Evolutionary conservation across 2,888 invertebrate species (phyloP), one percentile per base, ranked within the genome.

Genomic region (Capitulum mitella): DNA sequence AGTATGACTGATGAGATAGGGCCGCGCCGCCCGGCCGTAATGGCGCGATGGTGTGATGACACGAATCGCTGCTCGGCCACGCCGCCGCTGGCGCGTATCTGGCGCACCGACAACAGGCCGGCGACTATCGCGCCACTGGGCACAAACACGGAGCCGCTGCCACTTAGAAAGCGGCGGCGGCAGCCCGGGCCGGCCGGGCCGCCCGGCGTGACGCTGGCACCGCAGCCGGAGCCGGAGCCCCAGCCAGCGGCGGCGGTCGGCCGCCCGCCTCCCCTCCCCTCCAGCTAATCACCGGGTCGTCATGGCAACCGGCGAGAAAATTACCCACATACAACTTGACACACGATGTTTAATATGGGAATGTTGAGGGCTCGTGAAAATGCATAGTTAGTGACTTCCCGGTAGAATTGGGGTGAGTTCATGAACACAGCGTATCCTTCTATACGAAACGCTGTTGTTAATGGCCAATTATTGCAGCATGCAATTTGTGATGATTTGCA

Each of bases 1-100:
- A 32, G 64, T 64, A 64, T 64, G 64, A 64, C 64, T 64, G 64
- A 64, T 64, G 64, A 61, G 61, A 61, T 61, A 26, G 61, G 14
- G 61, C 14, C 54, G 14, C 29, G 10, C 14, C 32, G 19, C 19
- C 34, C 0, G 19, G 32, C 19, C 34, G 64, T 64, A 64, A 64
- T 64, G 64, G 34, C 34, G 32, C 16, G 64, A 64, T 64, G 34
- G 64, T 64, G 64, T 64, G 64, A 64, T 29, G 64, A 64, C 64
- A 64, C 34, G 51, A 51, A 51, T 51, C 51, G 51, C 19, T 5
- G 51, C 51, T 16, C 14, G 58, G 58, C 16, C 64, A 3, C 3
- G 51, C 14, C n/a, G 58, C 16, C 64, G 19, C 3, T 14, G 29
- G 34, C 14, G 64, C 19, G 64, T 64, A 64, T 64, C 51, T 51